Evolutionary conservation across 2,113 vertebrate species (phyloP), one percentile per base, ranked within the genome.

Genomic region (Nycticryphes semicollaris): DNA sequence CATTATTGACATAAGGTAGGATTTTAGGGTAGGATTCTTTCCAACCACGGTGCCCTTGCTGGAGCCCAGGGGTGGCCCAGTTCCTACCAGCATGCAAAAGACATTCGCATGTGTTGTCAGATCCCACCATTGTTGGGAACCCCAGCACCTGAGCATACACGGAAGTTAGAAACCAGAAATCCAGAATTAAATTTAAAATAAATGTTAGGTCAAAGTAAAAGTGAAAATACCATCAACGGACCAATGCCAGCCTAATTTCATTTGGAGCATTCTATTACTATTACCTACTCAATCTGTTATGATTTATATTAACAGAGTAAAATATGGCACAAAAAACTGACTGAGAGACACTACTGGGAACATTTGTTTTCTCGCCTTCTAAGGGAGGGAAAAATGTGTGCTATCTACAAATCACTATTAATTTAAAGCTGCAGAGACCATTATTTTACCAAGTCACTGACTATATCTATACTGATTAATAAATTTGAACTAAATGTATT

Each of bases 1-100:
- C 20, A 0, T 14, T 39, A 2, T 2, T 11, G 64, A 21, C 0
- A 4, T 8, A 30, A 51, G 31, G 9, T 1, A 56, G 20, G 20
- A 28, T 54, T 54, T 66, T 13, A n/a, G 50, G 30, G 9, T 0
- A 62, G n/a, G 20, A 18, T 60, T 67, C 41, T 33, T 41, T 57
- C 24, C 90, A 43, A 3, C 4, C 35, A 39, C 27, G 3, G 1
- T 7, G 39, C 30, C 6, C 7, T 0, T 30, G 47, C 48, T 33
- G 27, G 30, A 77, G 87, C 35, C 54, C 35, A 89, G 53, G 43
- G 24, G 18, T 1, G 0, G 3, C 27, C 9, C 0, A 0, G 30
- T 27, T 64, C 81, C 14, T 8, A 33, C 4, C 23, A 3, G 1
- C 41, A 6, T 9, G 41, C 68, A 50, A 37, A 62, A 87, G 31